Conservation (phyloP, 2,797 vertebrate species). For the Neosilurus hyrtlii region DNA sequence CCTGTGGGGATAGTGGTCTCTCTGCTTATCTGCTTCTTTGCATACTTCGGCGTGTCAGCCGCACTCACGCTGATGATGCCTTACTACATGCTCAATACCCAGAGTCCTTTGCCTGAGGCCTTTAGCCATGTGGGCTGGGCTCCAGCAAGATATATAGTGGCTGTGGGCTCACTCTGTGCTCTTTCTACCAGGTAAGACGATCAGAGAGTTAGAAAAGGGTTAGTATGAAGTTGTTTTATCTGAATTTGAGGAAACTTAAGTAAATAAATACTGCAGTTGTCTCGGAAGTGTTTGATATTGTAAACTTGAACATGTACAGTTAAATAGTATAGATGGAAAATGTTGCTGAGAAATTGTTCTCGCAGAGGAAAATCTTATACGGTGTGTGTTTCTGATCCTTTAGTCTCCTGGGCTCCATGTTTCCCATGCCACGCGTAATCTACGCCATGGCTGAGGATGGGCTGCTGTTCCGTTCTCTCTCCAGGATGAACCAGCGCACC, state of each 20-base stretch:
- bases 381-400: neutral
- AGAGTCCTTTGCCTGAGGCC: conserved; percentile 89
- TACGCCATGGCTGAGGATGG: conserved; percentile 96
- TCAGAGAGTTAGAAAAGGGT: neutral
- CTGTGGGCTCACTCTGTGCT: conserved; percentile 90
- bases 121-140: conserved; percentile 85
- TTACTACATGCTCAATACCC: conserved; percentile 81
- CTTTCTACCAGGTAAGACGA: conserved; percentile 88
- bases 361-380: neutral
- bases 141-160: conserved; percentile 87
- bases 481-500: conserved; percentile 78
- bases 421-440: conserved; percentile 96
- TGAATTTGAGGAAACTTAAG: neutral
- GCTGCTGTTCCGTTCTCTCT: conserved; percentile 84
- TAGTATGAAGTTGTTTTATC: neutral
- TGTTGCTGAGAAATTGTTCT: neutral
- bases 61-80: conserved; percentile 96
- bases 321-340: neutral
- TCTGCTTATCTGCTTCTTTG: conserved; percentile 90
- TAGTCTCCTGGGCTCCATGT: conserved; percentile 95
- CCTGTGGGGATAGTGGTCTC: conserved; percentile 91
- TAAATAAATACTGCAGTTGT: neutral
- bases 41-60: conserved; percentile 91
- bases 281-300: too few species aligned
- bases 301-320: too few species aligned